Conservation (phyloP, 2,113 vertebrate species). For the Phrynosoma platyrhinos region DNA sequence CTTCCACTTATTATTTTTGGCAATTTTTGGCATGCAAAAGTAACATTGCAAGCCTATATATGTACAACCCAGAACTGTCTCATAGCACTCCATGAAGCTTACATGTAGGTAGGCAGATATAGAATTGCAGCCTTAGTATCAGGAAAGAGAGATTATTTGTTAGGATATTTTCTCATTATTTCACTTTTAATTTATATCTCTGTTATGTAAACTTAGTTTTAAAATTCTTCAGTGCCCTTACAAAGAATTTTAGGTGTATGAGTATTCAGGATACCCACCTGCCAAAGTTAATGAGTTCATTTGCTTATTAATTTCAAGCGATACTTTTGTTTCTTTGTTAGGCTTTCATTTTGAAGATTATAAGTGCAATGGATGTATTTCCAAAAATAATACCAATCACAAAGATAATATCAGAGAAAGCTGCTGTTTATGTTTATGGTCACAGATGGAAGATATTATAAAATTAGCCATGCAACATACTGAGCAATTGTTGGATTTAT, state of each 20-base stretch:
- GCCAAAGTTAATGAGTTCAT: neutral
- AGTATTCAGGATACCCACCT: neutral
- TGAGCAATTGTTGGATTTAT: neutral
- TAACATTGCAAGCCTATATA: neutral
- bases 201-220: neutral
- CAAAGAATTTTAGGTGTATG: neutral
- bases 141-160: neutral
- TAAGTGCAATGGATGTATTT: conserved; percentile 4
- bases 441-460: neutral
- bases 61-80: neutral
- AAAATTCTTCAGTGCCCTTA: neutral
- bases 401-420: conserved; percentile 13
- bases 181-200: neutral
- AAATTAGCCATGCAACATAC: neutral
- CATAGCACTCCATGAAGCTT: neutral
- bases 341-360: neutral
- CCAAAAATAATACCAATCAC: conserved; percentile 27
- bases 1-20: neutral
- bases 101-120: neutral
- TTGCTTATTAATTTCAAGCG: neutral
- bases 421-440: conserved; percentile 10
- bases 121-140: neutral
- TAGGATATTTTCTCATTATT: neutral
- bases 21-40: neutral
- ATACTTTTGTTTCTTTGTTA: neutral